Percentiles rank a stretch among this genome's conserved stretches.
Evolutionary conservation across 2,113 vertebrate genomes (phyloP).

Genomic region (Vanacampus margaritifer): DNA sequence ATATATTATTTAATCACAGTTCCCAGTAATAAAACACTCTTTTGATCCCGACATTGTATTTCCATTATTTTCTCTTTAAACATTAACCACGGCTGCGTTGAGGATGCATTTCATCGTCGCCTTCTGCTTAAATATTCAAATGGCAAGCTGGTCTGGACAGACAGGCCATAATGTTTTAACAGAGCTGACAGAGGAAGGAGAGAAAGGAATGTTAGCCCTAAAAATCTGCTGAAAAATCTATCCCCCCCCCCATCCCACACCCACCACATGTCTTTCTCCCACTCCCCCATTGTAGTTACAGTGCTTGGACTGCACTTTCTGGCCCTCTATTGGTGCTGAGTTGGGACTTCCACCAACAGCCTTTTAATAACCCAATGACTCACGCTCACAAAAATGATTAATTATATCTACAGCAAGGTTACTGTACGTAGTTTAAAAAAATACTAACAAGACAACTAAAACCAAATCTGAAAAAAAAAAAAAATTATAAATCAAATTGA

Average conservation of each 20-base stretch:
- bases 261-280: constrained; percentile 18
- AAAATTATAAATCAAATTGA: no score
- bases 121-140: constrained; percentile 71
- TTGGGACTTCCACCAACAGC: constrained; percentile 53
- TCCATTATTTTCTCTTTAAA: constrained; percentile 97
- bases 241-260: constrained; percentile 46
- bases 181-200: constrained; percentile 60
- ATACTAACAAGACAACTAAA: no score
- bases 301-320: constrained; percentile 67
- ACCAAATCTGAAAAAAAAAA: no score
- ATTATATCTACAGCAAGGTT: neutral
- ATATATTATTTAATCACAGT: constrained; percentile 91
- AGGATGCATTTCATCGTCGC: constrained; percentile 64
- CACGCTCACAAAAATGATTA: neutral
- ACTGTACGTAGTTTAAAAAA: no score
- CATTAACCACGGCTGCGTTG: constrained; percentile 86
- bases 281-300: constrained; percentile 49
- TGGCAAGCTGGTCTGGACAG: constrained; percentile 62
- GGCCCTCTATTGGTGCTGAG: constrained; percentile 57
- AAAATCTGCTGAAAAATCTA: constrained; percentile 74
- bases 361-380: constrained; percentile 53
- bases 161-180: constrained; percentile 54
- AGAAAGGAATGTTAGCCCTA: constrained; percentile 59
- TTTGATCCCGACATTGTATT: constrained; percentile 78
- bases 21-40: constrained; percentile 73